These are phyloP conservation scores for Pyralis farinalis DNA, from an alignment of 2,888 invertebrate genomes.

Conservation along the genomic window DNA sequence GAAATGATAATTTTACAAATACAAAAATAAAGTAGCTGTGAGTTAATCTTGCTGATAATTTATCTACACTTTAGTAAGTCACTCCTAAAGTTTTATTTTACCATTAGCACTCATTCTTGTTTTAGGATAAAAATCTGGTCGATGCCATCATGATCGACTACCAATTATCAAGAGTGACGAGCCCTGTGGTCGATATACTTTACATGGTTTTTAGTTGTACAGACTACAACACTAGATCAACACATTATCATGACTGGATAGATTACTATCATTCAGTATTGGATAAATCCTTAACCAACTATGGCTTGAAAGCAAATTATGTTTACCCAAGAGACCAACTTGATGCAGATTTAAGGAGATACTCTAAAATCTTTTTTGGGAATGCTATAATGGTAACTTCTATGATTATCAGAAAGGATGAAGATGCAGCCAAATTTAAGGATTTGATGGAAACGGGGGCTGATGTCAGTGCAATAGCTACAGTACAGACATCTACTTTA, in stretches of 20 bases:
- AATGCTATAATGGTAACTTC: conserved; percentile 19
- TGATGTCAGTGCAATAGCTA: background rate
- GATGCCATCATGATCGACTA: conserved; percentile 42
- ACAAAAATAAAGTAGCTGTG: too few relatives aligned
- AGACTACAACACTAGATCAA: conserved; percentile 28
- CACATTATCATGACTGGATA: conserved; percentile 27
- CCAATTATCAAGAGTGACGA: conserved; percentile 32
- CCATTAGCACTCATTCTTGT: too few relatives aligned
- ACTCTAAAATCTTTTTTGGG: conserved; percentile 24
- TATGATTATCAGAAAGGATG: conserved; percentile 22
- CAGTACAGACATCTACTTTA: background rate
- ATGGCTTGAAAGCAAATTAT: conserved; percentile 27
- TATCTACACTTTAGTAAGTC: too few relatives aligned
- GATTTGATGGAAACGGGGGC: background rate
- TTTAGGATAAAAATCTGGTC: conserved; percentile 28
- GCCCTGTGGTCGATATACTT: conserved; percentile 33
- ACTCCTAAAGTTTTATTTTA: too few relatives aligned
- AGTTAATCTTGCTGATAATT: too few relatives aligned
- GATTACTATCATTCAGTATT: conserved; percentile 28
- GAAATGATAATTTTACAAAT: too few relatives aligned
- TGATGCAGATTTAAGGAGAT: conserved; percentile 31
- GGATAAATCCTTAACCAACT: conserved; percentile 25
- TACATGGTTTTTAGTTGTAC: conserved; percentile 41
- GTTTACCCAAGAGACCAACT: conserved; percentile 33
- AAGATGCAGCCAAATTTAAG: conserved; percentile 26